A percentile compares a stretch with the other conserved stretches of the same genome.
Conservation (phyloP, 2,888 invertebrate genomes). For the Alloscopus bannaensis region DNA sequence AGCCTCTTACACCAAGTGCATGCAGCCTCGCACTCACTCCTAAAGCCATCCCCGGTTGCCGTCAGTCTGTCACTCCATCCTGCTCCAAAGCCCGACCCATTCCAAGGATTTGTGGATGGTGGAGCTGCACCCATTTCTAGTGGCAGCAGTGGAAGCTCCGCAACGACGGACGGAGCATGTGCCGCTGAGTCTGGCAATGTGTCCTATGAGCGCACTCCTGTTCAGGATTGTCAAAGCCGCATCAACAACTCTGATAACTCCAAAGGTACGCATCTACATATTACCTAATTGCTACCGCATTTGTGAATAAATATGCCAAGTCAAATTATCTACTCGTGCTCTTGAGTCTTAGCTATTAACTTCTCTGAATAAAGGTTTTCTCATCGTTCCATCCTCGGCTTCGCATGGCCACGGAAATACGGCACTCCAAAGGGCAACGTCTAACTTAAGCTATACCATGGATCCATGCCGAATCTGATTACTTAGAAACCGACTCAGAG, state of each 20-base stretch:
- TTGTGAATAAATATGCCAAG: too few species aligned
- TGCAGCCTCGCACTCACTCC: conserved; percentile 36
- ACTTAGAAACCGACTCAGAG: too few species aligned
- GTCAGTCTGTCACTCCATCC: conserved; percentile 32
- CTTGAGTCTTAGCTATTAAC: too few species aligned
- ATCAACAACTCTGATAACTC: conserved; percentile 29
- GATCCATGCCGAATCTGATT: conserved; percentile 60
- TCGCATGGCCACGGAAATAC: conserved; percentile 40
- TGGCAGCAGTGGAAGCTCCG: conserved; percentile 50
- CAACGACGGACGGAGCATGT: conserved; percentile 25
- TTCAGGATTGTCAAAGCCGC: conserved; percentile 31
- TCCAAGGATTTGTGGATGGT: conserved; percentile 38
- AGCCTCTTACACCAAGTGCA: conserved; percentile 55
- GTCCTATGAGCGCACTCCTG: neutral
- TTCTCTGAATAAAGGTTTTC: too few species aligned
- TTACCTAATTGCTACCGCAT: too few species aligned
- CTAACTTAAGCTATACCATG: conserved; percentile 40
- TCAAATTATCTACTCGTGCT: too few species aligned
- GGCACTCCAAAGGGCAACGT: conserved; percentile 17
- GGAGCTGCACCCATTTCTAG: conserved; percentile 41
- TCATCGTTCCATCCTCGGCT: conserved; percentile 14
- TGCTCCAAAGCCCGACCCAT: conserved; percentile 36
- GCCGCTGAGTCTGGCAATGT: conserved; percentile 26
- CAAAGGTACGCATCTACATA: conserved; percentile 27
- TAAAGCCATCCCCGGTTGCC: conserved; percentile 49